Conservation (phyloP, 2,888 invertebrate species). For the Cyaniris semiargus region DNA sequence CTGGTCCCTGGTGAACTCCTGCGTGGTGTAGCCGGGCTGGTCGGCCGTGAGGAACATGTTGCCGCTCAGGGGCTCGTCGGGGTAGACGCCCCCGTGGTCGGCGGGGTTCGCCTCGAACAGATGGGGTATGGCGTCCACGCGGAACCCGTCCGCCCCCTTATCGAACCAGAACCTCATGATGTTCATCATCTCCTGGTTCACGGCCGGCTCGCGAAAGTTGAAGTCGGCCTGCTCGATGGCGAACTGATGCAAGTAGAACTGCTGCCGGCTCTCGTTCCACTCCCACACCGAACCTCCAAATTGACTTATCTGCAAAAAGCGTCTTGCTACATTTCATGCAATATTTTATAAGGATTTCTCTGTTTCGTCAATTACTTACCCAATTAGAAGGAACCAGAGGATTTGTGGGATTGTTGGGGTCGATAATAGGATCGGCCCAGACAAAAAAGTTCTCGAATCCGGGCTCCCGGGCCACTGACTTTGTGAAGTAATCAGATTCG, state of each 20-base stretch:
- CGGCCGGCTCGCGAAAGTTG: constrained; percentile 82
- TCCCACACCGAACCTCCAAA: constrained; percentile 86
- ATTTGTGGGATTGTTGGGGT: constrained; percentile 53
- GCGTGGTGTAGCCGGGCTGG: constrained; percentile 79
- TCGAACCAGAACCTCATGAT: constrained; percentile 88
- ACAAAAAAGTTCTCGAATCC: constrained; percentile 87
- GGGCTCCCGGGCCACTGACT: constrained; percentile 81
- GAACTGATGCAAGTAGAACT: constrained; percentile 87
- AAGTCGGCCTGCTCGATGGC: constrained; percentile 83
- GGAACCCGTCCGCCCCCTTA: constrained; percentile 88
- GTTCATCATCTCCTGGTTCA: constrained; percentile 77
- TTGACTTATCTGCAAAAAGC: constrained; percentile 61
- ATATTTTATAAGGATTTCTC: no score
- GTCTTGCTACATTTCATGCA: background rate
- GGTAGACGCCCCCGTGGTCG: constrained; percentile 59
- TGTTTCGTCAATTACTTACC: no score
- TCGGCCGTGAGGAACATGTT: constrained; percentile 67
- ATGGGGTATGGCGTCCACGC: constrained; percentile 84
- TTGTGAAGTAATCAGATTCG: constrained; percentile 89
- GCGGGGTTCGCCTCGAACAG: constrained; percentile 77
- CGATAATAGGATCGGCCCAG: constrained; percentile 82
- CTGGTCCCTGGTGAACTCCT: constrained; percentile 83
- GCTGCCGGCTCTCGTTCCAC: constrained; percentile 81
- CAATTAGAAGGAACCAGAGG: constrained; percentile 76
- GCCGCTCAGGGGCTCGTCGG: constrained; percentile 76